Evolutionary conservation across 1,140 invertebrate species (phyloP).

Genomic region (Oryzaephilus surinamensis): DNA sequence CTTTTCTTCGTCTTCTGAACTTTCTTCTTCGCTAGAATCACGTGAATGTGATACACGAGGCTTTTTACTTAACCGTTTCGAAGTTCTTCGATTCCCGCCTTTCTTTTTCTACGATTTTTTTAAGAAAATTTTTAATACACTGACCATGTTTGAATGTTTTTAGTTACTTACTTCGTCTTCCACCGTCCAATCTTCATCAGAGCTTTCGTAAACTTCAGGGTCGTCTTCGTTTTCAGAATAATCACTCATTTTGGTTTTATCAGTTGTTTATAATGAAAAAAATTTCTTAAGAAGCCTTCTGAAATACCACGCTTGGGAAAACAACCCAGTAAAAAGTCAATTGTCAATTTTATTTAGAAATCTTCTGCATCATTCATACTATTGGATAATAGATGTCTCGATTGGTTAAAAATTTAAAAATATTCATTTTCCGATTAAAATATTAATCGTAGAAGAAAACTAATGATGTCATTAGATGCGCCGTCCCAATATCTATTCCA

Average conservation of each 20-base stretch:
- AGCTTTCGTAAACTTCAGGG: slow-evolving; percentile 30
- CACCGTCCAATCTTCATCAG: slow-evolving; percentile 29
- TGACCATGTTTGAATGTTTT: background rate
- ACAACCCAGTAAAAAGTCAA: no score
- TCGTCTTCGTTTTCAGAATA: slow-evolving; percentile 32
- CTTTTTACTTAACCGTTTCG: background rate
- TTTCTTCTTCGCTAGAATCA: slow-evolving; percentile 1
- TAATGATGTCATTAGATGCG: no score
- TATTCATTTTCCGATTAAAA: no score
- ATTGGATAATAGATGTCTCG: no score
- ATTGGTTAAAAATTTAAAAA: no score
- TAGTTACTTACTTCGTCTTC: slow-evolving; percentile 8
- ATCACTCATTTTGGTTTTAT: slow-evolving; percentile 16
- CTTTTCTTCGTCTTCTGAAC: slow-evolving; percentile 3
- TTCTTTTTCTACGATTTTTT: slow-evolving; percentile 2
- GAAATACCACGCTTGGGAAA: no score
- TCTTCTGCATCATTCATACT: no score
- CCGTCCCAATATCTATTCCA: no score
- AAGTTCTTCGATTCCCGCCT: slow-evolving; percentile 1
- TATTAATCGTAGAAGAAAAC: no score
- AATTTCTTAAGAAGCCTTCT: no score
- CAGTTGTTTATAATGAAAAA: no score
- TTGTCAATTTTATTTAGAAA: no score
- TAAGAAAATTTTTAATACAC: slow-evolving; percentile 12
- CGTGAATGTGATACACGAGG: slow-evolving; percentile 4